A percentile compares a stretch with the other conserved stretches of the same genome.
phyloP scores from a whole-genome alignment of 2,113 vertebrate species.

The Gnathonemus echidnorhynchus region DNA sequence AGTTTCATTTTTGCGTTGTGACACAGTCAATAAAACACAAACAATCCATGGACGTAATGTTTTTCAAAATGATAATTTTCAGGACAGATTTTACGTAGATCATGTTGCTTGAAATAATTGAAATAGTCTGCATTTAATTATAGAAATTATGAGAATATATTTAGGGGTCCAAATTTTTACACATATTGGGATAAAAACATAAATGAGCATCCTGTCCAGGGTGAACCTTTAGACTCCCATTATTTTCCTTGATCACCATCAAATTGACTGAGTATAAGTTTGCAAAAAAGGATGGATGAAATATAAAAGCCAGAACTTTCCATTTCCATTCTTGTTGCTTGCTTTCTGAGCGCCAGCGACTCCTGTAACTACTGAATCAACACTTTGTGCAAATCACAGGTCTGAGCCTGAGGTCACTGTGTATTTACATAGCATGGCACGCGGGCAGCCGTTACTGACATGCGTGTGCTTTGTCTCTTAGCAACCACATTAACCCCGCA shows the following conservation, averaged over 20 bases:
- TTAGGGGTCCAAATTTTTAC: neutral
- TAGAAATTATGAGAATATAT: neutral
- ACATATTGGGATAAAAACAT: neutral
- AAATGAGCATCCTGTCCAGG: neutral
- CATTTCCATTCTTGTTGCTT: neutral
- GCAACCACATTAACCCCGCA: neutral
- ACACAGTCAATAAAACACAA: neutral
- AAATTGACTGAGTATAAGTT: neutral
- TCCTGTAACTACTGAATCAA: neutral
- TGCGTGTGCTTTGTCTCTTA: neutral
- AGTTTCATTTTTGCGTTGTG: neutral
- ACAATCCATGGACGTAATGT: neutral
- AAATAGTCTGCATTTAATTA: neutral
- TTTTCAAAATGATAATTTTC: neutral
- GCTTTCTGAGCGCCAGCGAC: neutral
- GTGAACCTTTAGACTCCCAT: neutral
- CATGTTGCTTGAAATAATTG: neutral
- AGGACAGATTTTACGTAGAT: neutral
- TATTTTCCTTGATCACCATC: neutral
- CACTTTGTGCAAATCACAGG: neutral
- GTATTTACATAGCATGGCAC: neutral
- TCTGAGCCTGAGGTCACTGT: neutral
- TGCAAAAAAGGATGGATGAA: neutral
- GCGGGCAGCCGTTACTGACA: neutral
- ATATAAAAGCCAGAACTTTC: neutral